Percentiles rank a stretch among this genome's conserved stretches.
Evolutionary conservation across 1,140 invertebrate genomes (phyloP).

Genomic region (Danaus melanippus): DNA sequence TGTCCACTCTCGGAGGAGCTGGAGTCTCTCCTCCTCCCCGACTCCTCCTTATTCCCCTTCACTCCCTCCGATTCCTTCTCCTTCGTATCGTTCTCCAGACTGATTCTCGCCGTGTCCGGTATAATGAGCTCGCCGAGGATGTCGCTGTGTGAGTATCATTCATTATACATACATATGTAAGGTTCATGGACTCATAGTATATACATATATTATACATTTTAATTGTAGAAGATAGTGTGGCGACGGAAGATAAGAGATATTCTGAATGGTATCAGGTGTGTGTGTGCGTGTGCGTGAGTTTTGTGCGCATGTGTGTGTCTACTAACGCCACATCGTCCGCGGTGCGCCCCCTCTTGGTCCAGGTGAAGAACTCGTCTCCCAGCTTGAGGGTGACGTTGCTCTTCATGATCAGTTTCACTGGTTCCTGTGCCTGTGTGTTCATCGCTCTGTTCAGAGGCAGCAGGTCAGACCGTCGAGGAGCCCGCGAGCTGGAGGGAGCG

Average conservation of each 20-base stretch:
- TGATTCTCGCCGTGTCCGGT: constrained; percentile 7
- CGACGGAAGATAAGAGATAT: no score
- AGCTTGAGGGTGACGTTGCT: constrained; percentile 59
- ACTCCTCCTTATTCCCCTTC: neutral
- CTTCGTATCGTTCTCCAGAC: neutral
- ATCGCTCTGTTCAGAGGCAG: neutral
- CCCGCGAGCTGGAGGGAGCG: neutral
- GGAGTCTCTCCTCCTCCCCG: neutral
- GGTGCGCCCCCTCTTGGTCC: constrained; percentile 17
- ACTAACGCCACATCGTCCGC: constrained; percentile 34
- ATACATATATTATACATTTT: neutral
- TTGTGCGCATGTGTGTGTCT: neutral
- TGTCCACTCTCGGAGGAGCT: no score
- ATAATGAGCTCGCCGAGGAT: constrained; percentile 25
- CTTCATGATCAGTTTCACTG: constrained; percentile 45
- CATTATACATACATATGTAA: neutral
- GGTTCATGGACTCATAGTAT: no score
- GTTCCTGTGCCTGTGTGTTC: constrained; percentile 4
- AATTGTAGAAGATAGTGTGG: no score
- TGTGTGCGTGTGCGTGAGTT: neutral
- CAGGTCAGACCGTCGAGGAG: neutral
- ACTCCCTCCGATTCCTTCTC: neutral
- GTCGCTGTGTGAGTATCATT: constrained; percentile 14
- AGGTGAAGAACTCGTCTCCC: constrained; percentile 47
- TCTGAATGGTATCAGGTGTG: neutral